A percentile compares a stretch with the other conserved stretches of the same genome.
These are phyloP conservation scores for Paramormyrops kingsleyae DNA, from an alignment of 2,113 vertebrate species.

Conservation along the genomic window DNA sequence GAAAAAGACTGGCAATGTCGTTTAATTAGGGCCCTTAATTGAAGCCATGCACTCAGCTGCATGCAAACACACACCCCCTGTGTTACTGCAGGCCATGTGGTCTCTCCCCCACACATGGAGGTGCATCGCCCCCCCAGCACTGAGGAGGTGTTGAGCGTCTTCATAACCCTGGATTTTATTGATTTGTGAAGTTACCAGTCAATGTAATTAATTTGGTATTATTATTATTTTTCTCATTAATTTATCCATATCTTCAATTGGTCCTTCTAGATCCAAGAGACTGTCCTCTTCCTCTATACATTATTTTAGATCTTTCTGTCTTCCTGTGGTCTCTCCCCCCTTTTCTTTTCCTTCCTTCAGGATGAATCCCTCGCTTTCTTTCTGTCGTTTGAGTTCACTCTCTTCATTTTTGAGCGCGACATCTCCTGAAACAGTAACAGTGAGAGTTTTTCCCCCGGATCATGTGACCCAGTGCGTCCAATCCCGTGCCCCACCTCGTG, in stretches of 20 bases:
- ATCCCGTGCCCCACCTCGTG: slow-evolving; percentile 17
- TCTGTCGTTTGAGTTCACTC: slow-evolving; percentile 39
- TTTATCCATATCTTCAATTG: slow-evolving; percentile 36
- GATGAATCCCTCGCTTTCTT: slow-evolving; percentile 37
- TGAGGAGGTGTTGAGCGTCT: slow-evolving; percentile 27
- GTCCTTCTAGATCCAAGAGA: slow-evolving; percentile 45
- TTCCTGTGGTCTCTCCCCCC: slow-evolving; percentile 30
- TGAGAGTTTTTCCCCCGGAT: slow-evolving; percentile 29
- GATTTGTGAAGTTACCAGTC: slow-evolving; percentile 7
- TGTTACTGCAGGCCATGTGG: neutral
- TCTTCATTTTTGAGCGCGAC: slow-evolving; percentile 33
- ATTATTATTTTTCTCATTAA: slow-evolving; percentile 43
- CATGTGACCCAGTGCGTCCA: slow-evolving; percentile 9
- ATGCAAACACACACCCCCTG: neutral
- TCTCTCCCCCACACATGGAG: neutral
- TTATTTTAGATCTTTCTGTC: slow-evolving; percentile 22
- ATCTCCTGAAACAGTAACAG: slow-evolving; percentile 37
- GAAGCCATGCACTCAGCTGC: neutral
- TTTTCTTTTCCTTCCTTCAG: slow-evolving; percentile 60
- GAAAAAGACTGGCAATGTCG: neutral
- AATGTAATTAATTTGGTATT: neutral
- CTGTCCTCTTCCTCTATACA: slow-evolving; percentile 18
- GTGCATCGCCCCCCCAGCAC: slow-evolving; percentile 25
- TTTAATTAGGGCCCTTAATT: neutral
- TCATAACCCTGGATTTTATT: slow-evolving; percentile 11